Base-by-base conservation (phyloP, 2,888 invertebrate genomes). In the Timema cristinae region DNA sequence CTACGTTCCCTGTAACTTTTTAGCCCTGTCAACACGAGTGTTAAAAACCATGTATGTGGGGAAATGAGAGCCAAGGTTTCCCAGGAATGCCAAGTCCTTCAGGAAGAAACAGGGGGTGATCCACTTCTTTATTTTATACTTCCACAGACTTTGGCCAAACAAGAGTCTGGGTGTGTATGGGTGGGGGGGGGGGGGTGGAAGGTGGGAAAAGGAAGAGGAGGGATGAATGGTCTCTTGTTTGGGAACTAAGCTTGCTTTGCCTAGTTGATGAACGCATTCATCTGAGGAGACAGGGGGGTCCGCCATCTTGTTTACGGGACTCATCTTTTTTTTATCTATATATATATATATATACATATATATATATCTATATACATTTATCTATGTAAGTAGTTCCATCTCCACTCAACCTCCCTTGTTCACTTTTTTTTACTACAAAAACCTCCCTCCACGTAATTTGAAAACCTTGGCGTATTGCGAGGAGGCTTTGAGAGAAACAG, bases 221-320 rank as follows among this genome's bases (percentile, higher is more conserved):
- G 59, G 59, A 32, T 32, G 54, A 54, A 54, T 54, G n/a, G 54
- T n/a, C 11, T 11, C 54, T 54, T 11, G 54, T 11, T 11, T 32
- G 15, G n/a, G 59, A 15, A 48, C 32, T 32, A 32, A 4, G 32
- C 32, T 32, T 6, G 63, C 16, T 8, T 32, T 51, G 69, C 66
- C 50, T 73, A 68, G 68, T 71, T 74, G 74, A 74, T 74, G 74
- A 74, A 67, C 73, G 68, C 73, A 74, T 74, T 74, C 74, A 74
- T 69, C 67, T 73, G 71, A 11, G 52, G 68, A 66, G 74, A 74
- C 74, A 74, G 73, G 67, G 72, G 32, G 67, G 72, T 56, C 71
- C 59, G 68, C 74, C 73, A 73, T 74, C 69, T 74, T 74, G 74
- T 74, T 73, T 71, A 74, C 74, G 68, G 63, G 51, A 63, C 73